These are phyloP conservation scores for Apamea sordens DNA, from an alignment of 2,888 invertebrate species.

Conservation along the genomic window DNA sequence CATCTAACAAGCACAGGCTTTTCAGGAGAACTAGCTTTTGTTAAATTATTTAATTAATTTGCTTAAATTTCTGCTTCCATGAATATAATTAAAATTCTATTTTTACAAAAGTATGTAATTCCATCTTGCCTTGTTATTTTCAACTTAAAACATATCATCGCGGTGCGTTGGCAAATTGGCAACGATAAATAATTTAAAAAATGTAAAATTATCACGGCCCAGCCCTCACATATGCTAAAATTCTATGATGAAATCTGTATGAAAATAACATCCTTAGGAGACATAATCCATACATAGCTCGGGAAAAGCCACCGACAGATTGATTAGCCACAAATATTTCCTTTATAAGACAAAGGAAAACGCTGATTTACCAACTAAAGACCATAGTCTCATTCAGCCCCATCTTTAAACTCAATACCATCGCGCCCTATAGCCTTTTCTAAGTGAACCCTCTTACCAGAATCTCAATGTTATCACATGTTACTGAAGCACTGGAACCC, in stretches of 20 bases:
- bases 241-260: neutral
- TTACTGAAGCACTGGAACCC: neutral
- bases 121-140: neutral
- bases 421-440: neutral
- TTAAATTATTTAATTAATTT: slow-evolving; percentile 34
- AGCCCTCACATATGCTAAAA: neutral
- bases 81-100: neutral
- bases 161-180: neutral
- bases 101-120: neutral
- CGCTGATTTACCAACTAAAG: neutral
- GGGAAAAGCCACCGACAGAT: neutral
- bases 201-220: neutral
- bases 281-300: neutral
- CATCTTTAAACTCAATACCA: neutral
- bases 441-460: neutral
- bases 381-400: neutral
- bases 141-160: neutral
- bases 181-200: neutral
- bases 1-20: slow-evolving; percentile 38
- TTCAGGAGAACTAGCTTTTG: slow-evolving; percentile 35
- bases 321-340: neutral
- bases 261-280: neutral
- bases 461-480: slow-evolving; percentile 9
- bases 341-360: neutral
- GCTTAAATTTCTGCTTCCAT: slow-evolving; percentile 9